Percentiles rank a stretch among this genome's conserved stretches.
phyloP scores from a whole-genome alignment of 1,140 invertebrate species.

The Polyergus mexicanus region DNA sequence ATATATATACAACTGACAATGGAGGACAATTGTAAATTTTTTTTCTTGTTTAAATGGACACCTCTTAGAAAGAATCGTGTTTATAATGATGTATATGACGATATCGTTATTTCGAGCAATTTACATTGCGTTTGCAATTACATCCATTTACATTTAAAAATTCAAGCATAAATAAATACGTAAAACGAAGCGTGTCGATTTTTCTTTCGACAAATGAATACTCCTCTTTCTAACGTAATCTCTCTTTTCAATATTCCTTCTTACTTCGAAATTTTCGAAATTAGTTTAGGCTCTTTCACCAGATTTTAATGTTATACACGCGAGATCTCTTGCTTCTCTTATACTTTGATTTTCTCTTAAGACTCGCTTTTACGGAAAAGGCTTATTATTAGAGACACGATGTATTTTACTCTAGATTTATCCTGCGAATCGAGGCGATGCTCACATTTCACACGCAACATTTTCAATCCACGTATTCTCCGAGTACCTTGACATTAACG shows the following conservation, averaged over 20 bases:
- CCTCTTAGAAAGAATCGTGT: background rate
- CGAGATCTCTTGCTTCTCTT: background rate
- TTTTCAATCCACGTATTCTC: background rate
- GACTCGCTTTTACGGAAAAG: background rate
- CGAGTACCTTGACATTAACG: background rate
- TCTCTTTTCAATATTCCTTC: background rate
- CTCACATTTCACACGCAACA: slow-evolving; percentile 4
- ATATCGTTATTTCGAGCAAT: background rate
- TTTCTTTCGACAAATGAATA: background rate
- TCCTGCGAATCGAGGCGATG: slow-evolving; percentile 26
- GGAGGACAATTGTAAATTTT: slow-evolving; percentile 23
- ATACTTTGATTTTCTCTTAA: background rate
- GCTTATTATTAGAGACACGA: slow-evolving; percentile 21
- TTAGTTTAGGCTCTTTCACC: too few relatives aligned
- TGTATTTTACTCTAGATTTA: slow-evolving; percentile 26
- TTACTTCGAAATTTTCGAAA: too few relatives aligned
- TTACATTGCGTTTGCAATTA: background rate
- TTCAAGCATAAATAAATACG: background rate
- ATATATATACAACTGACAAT: slow-evolving; percentile 22
- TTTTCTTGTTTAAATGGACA: background rate
- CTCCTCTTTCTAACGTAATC: background rate
- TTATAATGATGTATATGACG: background rate
- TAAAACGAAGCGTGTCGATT: background rate
- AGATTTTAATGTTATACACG: background rate
- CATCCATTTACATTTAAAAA: background rate